phyloP scores from a whole-genome alignment of 2,888 invertebrate genomes.

The Mallateleia sp. region DNA sequence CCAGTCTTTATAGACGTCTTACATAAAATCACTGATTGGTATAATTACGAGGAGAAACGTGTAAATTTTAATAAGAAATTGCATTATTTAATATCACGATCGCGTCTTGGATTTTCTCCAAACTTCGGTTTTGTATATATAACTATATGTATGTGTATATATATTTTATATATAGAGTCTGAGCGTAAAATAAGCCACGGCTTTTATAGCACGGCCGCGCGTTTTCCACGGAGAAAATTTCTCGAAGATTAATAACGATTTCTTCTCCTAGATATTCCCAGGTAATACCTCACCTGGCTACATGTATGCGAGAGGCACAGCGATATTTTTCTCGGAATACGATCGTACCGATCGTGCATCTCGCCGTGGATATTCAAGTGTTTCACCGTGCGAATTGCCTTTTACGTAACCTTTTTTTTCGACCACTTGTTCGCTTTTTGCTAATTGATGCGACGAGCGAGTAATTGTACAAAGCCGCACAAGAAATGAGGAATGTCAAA shows the following conservation, averaged over 20 bases:
- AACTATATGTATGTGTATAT: too few species aligned
- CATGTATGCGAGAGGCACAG: constrained; percentile 46
- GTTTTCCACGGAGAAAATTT: too few species aligned
- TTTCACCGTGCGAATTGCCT: constrained; percentile 51
- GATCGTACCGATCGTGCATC: constrained; percentile 66
- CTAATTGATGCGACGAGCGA: constrained; percentile 46
- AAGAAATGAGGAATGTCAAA: constrained; percentile 45
- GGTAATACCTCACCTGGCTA: constrained; percentile 57
- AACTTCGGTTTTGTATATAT: too few species aligned
- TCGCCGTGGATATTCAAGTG: constrained; percentile 47
- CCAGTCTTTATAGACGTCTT: constrained; percentile 19
- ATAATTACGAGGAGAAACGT: constrained; percentile 55
- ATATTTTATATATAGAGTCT: too few species aligned
- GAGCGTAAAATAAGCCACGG: too few species aligned
- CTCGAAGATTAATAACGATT: constrained; percentile 65
- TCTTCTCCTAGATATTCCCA: constrained; percentile 54
- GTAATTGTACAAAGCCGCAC: constrained; percentile 17
- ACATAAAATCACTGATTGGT: constrained; percentile 55
- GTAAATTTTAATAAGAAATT: constrained; percentile 47
- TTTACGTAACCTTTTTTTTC: constrained; percentile 53
- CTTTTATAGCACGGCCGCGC: too few species aligned
- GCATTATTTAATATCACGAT: constrained; percentile 49
- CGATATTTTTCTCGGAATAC: constrained; percentile 69
- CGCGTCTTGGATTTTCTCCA: constrained; percentile 40
- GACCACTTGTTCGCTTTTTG: constrained; percentile 35